These are phyloP conservation scores for Meda fulgida DNA, from an alignment of 2,797 vertebrate species.

Conservation along the genomic window DNA sequence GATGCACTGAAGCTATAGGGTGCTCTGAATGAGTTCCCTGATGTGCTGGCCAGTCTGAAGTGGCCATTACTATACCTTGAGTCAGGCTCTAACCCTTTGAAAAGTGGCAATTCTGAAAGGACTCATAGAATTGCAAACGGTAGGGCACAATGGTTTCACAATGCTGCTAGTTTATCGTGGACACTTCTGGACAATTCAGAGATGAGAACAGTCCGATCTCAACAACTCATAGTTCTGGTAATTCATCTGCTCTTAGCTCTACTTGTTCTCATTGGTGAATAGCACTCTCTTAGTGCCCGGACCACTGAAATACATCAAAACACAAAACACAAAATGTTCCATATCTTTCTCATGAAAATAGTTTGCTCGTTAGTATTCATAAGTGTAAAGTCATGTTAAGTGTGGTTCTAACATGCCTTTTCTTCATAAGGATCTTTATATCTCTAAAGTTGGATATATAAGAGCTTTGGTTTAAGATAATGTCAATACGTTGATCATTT, in stretches of 20 bases:
- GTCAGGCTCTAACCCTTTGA: conserved; percentile 5
- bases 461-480: neutral
- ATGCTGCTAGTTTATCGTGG: conserved; percentile 11
- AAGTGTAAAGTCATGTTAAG: neutral
- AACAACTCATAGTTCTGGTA: neutral
- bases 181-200: conserved; percentile 4
- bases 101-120: conserved; percentile 21
- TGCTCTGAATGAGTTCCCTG: neutral
- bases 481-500: neutral
- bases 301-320: neutral
- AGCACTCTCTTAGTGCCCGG: neutral
- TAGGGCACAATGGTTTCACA: conserved; percentile 8
- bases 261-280: neutral
- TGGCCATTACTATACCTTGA: conserved; percentile 4
- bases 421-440: neutral
- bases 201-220: neutral
- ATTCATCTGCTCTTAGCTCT: neutral
- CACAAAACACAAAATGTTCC: neutral
- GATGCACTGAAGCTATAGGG: neutral
- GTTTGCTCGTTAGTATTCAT: neutral
- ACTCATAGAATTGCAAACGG: neutral
- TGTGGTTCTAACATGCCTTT: neutral
- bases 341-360: neutral
- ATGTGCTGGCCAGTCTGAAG: conserved; percentile 8
- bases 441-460: neutral